phyloP scores from a whole-genome alignment of 2,113 vertebrate species.

The Heterochromis multidens region DNA sequence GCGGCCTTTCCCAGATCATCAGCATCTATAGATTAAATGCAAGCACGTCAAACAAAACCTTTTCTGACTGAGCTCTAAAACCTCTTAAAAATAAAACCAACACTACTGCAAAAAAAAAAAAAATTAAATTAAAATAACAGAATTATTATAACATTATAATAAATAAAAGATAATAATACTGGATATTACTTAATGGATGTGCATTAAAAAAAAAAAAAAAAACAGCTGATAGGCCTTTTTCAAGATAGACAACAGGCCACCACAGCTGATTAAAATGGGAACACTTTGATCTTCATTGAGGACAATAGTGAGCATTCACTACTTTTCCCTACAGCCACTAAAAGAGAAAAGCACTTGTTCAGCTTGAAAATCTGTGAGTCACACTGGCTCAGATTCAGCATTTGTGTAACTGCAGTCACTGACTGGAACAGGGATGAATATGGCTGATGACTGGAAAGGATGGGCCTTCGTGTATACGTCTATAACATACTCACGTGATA shows the following conservation, averaged over 20 bases:
- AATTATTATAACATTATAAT: too few relatives aligned
- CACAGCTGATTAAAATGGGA: not conserved
- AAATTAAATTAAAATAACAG: not conserved
- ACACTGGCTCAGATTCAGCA: not conserved
- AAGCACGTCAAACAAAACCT: not conserved
- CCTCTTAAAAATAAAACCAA: not conserved
- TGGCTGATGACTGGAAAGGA: conserved; percentile 8
- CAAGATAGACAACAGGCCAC: not conserved
- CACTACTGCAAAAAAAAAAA: not conserved
- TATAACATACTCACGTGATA: conserved; percentile 86
- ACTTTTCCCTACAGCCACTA: not conserved
- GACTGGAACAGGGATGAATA: not conserved
- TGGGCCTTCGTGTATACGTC: not conserved
- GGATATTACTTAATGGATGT: not conserved
- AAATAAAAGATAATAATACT: not conserved
- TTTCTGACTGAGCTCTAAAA: not conserved
- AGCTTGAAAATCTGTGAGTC: conserved; percentile 23
- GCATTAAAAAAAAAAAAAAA: conserved; percentile 29
- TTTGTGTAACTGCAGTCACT: not conserved
- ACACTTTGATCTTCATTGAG: conserved; percentile 8
- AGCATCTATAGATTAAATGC: not conserved
- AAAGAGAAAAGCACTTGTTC: conserved; percentile 29
- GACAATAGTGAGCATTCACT: conserved; percentile 28
- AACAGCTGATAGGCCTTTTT: conserved; percentile 27
- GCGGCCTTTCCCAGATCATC: not conserved